A percentile compares a stretch with the other conserved stretches of the same genome.
These are phyloP conservation scores for Halictus quadricinctus DNA, from an alignment of 2,888 invertebrate species.

Conservation along the genomic window DNA sequence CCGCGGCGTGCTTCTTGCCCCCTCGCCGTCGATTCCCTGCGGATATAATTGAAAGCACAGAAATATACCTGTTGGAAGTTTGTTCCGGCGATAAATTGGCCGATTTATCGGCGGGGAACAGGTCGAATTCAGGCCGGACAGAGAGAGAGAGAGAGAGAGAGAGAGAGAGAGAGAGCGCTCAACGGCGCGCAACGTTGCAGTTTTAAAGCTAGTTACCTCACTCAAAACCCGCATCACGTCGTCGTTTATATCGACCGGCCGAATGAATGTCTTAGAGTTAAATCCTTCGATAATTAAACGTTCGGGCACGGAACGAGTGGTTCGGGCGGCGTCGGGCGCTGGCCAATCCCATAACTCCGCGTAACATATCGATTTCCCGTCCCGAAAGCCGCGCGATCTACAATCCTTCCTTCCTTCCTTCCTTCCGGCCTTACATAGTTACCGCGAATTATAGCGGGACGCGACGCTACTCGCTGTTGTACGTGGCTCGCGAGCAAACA, in stretches of 20 bases:
- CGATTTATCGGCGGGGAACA: neutral
- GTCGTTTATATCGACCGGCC: conserved; percentile 25
- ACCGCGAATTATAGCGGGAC: conserved; percentile 38
- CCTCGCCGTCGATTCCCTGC: conserved; percentile 2
- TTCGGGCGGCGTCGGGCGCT: neutral
- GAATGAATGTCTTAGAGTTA: conserved; percentile 25
- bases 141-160: neutral
- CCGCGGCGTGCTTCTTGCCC: neutral
- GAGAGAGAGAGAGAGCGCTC: neutral
- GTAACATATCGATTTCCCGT: conserved; percentile 36
- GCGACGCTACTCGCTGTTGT: conserved; percentile 2
- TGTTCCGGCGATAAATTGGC: conserved; percentile 11
- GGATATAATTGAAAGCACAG: conserved; percentile 15
- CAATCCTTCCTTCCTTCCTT: conserved; percentile 6
- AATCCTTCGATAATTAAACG: conserved; percentile 53
- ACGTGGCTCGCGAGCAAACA: conserved; percentile 37
- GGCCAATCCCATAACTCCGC: conserved; percentile 27
- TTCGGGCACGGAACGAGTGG: conserved; percentile 21
- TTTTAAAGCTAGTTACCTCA: conserved; percentile 8
- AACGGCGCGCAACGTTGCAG: conserved; percentile 16
- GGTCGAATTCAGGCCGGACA: neutral
- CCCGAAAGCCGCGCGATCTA: conserved; percentile 12
- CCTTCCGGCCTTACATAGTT: neutral
- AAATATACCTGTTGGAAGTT: conserved; percentile 1
- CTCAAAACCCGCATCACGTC: conserved; percentile 18